Evolutionary conservation across 2,113 vertebrate species (phyloP).

Genomic region (Bos taurus): ARS-UCD2.0 NC_037337.1:35324001-35324500

Average conservation of each 20-base stretch:
- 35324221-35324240: neutral
- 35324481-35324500: neutral
- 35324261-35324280: neutral
- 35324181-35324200: neutral
- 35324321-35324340: neutral
- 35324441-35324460: neutral
- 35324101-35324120: neutral
- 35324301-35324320: neutral
- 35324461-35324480: neutral
- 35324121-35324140: neutral
- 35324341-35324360: neutral
- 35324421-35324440: neutral
- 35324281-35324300: neutral
- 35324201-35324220: neutral
- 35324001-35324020: slow-evolving; percentile 32
- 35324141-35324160: slow-evolving; percentile 12
- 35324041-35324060: neutral
- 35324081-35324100: neutral
- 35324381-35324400: neutral
- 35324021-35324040: neutral
- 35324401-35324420: neutral
- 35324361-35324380: neutral
- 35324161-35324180: neutral
- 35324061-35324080: neutral
- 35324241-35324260: neutral